phyloP scores from a whole-genome alignment of 1,140 invertebrate genomes.

The Drosophila willistoni region DNA sequence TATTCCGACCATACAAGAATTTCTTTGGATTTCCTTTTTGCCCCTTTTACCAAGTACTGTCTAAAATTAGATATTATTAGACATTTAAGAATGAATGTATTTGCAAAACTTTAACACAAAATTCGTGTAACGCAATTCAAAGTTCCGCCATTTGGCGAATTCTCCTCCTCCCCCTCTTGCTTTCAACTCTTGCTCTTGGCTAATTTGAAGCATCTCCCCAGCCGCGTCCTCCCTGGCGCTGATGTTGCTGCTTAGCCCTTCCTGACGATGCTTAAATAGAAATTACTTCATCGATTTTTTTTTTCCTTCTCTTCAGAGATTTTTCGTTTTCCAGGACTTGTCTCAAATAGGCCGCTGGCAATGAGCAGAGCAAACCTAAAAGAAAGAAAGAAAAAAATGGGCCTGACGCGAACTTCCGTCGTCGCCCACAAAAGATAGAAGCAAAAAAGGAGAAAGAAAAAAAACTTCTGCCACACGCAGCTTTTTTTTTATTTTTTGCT shows the following conservation, averaged over 20 bases:
- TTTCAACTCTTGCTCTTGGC: slow-evolving; percentile 37
- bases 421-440: slow-evolving; percentile 31
- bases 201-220: slow-evolving; percentile 29
- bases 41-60: not conserved
- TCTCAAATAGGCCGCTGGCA: slow-evolving; percentile 65
- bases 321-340: slow-evolving; percentile 26
- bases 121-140: not conserved
- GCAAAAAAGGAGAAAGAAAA: slow-evolving; percentile 5
- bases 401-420: slow-evolving; percentile 62
- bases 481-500: slow-evolving; percentile 67
- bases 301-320: slow-evolving; percentile 2
- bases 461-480: slow-evolving; percentile 67
- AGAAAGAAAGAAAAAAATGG: slow-evolving; percentile 48
- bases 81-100: no score
- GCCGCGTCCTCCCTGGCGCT: not conserved
- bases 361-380: slow-evolving; percentile 26
- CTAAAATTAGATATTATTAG: not conserved
- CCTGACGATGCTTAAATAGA: slow-evolving; percentile 53
- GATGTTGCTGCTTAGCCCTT: slow-evolving; percentile 34
- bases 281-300: slow-evolving; percentile 77
- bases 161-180: not conserved
- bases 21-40: no score
- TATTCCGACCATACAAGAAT: no score
- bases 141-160: not conserved
- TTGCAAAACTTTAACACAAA: not conserved